phyloP scores from a whole-genome alignment of 2,797 vertebrate genomes.

The Neomorphus geoffroyi region DNA sequence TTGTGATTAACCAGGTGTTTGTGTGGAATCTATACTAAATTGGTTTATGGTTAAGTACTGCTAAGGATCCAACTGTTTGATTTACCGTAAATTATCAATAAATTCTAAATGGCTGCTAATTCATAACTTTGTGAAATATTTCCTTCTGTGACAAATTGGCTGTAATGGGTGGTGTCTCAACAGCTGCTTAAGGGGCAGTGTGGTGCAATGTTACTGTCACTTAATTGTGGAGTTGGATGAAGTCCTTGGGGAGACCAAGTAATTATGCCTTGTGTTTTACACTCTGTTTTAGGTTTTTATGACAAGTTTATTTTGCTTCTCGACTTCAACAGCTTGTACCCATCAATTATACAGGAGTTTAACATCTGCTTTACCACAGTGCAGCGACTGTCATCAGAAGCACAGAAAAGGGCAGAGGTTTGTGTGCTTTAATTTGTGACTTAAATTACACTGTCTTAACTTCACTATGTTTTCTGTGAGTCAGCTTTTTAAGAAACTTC shows the following conservation, averaged over 20 bases:
- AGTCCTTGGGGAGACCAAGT: neutral
- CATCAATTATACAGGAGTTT: constrained; percentile 99
- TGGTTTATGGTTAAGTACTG: too few species aligned
- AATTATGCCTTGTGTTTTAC: constrained; percentile 42
- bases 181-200: neutral
- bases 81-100: too few species aligned
- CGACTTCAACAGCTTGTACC: constrained; percentile 99
- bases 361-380: constrained; percentile 99
- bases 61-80: too few species aligned
- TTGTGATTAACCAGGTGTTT: too few species aligned
- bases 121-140: too few species aligned
- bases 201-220: neutral
- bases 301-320: constrained; percentile 98
- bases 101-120: too few species aligned
- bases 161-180: neutral
- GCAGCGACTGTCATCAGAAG: constrained; percentile 80
- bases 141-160: too few species aligned
- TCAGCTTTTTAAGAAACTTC: neutral
- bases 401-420: constrained; percentile 80
- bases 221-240: neutral
- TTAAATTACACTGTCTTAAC: neutral
- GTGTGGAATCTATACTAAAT: too few species aligned
- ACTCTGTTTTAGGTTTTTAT: constrained; percentile 88
- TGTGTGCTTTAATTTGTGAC: neutral
- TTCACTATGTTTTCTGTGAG: neutral